These are phyloP conservation scores for Tiliacea citrago DNA, from an alignment of 2,888 invertebrate species.

Conservation along the genomic window DNA sequence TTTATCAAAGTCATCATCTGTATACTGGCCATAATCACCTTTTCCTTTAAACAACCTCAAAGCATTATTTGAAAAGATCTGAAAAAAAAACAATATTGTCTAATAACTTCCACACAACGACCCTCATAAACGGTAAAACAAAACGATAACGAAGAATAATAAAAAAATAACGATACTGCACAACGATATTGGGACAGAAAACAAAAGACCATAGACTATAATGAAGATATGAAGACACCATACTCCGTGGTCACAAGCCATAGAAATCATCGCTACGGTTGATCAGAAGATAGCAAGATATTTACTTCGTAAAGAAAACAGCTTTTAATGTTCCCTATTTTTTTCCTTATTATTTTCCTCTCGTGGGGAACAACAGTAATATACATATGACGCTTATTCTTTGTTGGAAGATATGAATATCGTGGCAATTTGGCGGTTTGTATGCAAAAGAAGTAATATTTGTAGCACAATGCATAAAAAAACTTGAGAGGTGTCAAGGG, in stretches of 20 bases:
- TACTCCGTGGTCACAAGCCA: slow-evolving; percentile 15
- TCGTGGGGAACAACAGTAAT: slow-evolving; percentile 9
- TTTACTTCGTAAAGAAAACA: slow-evolving; percentile 26
- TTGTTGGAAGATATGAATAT: background rate
- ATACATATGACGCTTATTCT: slow-evolving; percentile 14
- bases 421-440: background rate
- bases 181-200: slow-evolving; percentile 41
- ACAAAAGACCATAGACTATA: slow-evolving; percentile 46
- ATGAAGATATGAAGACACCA: slow-evolving; percentile 3
- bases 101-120: slow-evolving; percentile 49
- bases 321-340: slow-evolving; percentile 23
- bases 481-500: no score
- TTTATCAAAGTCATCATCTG: background rate
- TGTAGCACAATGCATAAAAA: no score
- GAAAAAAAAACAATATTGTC: slow-evolving; percentile 30
- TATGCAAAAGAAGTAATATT: background rate
- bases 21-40: background rate
- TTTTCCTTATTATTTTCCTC: slow-evolving; percentile 23
- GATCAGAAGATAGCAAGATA: slow-evolving; percentile 33
- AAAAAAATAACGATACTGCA: slow-evolving; percentile 58
- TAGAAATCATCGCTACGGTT: slow-evolving; percentile 36
- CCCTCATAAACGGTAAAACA: slow-evolving; percentile 52
- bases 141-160: slow-evolving; percentile 56
- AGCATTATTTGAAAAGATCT: slow-evolving; percentile 2
- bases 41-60: slow-evolving; percentile 1